phyloP scores from a whole-genome alignment of 2,888 invertebrate genomes.

The Cheiracanthium punctorium region DNA sequence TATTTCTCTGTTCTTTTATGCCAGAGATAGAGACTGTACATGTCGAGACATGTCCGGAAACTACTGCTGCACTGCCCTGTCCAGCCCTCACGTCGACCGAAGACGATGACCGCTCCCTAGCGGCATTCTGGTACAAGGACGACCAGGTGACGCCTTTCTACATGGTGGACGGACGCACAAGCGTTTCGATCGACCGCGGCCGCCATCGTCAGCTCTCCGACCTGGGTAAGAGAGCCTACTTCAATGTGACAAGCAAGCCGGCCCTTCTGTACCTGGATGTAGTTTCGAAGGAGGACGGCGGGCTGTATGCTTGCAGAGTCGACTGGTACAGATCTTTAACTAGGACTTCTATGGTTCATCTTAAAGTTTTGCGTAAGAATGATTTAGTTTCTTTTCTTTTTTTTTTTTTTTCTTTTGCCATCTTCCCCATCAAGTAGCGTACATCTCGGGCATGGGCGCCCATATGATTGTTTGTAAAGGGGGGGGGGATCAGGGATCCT shows the following conservation, averaged over 20 bases:
- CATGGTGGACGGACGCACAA: slow-evolving; percentile 44
- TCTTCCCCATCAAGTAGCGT: too few species aligned
- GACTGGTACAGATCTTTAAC: slow-evolving; percentile 51
- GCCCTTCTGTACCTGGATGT: slow-evolving; percentile 45
- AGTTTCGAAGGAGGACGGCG: slow-evolving; percentile 32
- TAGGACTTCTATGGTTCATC: slow-evolving; percentile 40
- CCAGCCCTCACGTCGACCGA: slow-evolving; percentile 30
- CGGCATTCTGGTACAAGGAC: slow-evolving; percentile 66
- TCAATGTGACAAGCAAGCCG: slow-evolving; percentile 37
- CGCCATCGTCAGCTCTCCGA: slow-evolving; percentile 46
- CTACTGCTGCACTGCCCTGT: slow-evolving; percentile 41
- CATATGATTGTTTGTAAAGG: too few species aligned
- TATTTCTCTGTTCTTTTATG: too few species aligned
- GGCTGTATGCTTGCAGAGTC: slow-evolving; percentile 50
- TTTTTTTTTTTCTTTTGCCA: too few species aligned
- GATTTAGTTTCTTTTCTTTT: too few species aligned
- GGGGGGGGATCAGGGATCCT: too few species aligned
- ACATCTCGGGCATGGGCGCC: too few species aligned
- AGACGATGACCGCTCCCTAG: slow-evolving; percentile 41
- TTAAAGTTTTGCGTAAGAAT: slow-evolving; percentile 37
- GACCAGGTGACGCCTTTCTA: slow-evolving; percentile 63
- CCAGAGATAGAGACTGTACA: slow-evolving; percentile 30
- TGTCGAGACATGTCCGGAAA: slow-evolving; percentile 40
- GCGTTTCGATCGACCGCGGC: slow-evolving; percentile 25
- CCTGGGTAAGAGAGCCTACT: slow-evolving; percentile 32